These are phyloP conservation scores for Xanthorhoe spadicearia DNA, from an alignment of 2,888 invertebrate genomes.

Conservation along the genomic window DNA sequence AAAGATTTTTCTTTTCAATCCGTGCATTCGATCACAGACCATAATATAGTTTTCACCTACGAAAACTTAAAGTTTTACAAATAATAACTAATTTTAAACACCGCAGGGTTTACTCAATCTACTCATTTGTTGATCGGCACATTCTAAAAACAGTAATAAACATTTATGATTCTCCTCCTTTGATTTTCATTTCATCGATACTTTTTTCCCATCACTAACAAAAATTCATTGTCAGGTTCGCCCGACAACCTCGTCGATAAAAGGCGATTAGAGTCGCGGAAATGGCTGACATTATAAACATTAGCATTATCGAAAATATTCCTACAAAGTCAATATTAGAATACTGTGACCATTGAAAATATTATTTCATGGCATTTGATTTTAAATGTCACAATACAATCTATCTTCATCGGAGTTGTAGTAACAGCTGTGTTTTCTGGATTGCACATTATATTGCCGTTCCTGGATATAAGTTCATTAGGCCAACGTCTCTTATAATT, in stretches of 20 bases:
- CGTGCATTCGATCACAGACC: no score
- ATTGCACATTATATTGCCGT: no score
- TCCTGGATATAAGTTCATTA: no score
- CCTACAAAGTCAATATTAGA: constrained; percentile 60
- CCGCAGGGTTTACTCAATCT: no score
- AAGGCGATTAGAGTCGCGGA: constrained; percentile 74
- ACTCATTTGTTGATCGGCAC: no score
- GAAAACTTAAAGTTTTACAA: no score
- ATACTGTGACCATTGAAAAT: constrained; percentile 22
- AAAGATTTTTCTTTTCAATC: no score
- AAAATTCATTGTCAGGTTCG: constrained; percentile 83
- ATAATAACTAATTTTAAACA: no score
- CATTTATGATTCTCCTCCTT: neutral
- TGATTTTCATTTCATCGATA: constrained; percentile 18
- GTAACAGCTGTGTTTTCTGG: no score
- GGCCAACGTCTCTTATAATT: no score
- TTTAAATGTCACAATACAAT: neutral
- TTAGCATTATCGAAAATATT: constrained; percentile 70
- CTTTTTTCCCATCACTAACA: constrained; percentile 57
- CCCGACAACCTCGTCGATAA: constrained; percentile 70
- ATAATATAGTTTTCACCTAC: no score
- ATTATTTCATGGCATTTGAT: neutral
- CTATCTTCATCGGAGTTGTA: neutral
- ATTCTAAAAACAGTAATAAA: no score
- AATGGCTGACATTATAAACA: constrained; percentile 66